Conservation (phyloP, 2,797 vertebrate genomes). For the Phyllotis vaccarum region DNA sequence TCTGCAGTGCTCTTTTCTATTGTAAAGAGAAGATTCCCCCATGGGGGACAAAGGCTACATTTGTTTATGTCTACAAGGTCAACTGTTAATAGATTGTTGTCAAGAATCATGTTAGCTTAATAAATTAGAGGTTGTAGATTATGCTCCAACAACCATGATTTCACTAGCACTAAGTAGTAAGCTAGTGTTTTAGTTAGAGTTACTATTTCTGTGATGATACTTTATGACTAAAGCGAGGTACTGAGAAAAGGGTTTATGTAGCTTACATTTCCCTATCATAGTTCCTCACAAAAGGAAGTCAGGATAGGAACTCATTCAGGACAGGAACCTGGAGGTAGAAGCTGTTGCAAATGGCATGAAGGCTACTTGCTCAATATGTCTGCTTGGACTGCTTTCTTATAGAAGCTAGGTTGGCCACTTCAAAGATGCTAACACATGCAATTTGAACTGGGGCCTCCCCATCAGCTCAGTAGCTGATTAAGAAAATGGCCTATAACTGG, state of each 20-base stretch:
- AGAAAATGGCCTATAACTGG: neutral
- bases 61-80: neutral
- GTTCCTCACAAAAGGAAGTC: neutral
- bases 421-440: neutral
- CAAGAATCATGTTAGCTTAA: neutral
- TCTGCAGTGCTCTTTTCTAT: neutral
- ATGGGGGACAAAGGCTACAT: neutral
- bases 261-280: neutral
- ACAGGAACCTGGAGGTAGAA: neutral
- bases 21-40: neutral
- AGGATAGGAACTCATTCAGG: neutral
- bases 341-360: neutral
- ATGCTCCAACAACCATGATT: neutral
- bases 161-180: neutral
- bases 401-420: neutral
- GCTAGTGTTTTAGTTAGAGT: neutral
- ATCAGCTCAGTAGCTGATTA: neutral
- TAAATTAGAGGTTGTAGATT: neutral
- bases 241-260: neutral
- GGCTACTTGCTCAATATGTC: neutral
- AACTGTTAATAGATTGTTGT: neutral
- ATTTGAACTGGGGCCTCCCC: rapidly evolving
- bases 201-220: neutral
- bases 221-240: neutral
- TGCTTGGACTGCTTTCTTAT: neutral